Evolutionary conservation across 2,113 vertebrate species (phyloP).

Genomic region (Actenoides lindsayi): DNA sequence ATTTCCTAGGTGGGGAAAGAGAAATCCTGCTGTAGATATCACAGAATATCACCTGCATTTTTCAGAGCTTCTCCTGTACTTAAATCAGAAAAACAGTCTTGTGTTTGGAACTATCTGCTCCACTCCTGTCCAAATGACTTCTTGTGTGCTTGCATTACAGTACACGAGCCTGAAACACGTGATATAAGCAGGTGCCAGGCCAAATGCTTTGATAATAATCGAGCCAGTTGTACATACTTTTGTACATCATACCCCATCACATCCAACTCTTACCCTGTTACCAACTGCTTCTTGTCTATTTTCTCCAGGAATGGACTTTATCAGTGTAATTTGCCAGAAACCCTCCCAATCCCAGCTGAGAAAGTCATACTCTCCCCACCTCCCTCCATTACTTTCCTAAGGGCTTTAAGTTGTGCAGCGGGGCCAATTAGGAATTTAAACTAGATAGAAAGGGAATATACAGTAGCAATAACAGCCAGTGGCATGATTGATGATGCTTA

Average conservation of each 20-base stretch:
- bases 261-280: not conserved
- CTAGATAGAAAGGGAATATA: slow-evolving; percentile 35
- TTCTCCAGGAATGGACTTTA: slow-evolving; percentile 9
- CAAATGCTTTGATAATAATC: slow-evolving; percentile 33
- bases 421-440: slow-evolving; percentile 27
- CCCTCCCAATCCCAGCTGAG: not conserved
- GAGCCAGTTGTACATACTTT: slow-evolving; percentile 30
- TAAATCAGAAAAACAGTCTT: not conserved
- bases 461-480: slow-evolving; percentile 21
- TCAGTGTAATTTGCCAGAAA: not conserved
- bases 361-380: not conserved
- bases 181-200: slow-evolving; percentile 33
- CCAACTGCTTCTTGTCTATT: slow-evolving; percentile 32
- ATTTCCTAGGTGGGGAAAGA: not conserved
- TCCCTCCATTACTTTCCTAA: not conserved
- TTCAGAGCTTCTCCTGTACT: not conserved
- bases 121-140: not conserved
- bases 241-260: not conserved
- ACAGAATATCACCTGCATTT: not conserved
- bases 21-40: not conserved
- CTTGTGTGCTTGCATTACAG: not conserved
- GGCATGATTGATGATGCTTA: slow-evolving; percentile 29
- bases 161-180: slow-evolving; percentile 12
- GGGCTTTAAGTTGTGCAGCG: not conserved
- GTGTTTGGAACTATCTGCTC: not conserved